Percentiles rank a stretch among this genome's conserved stretches.
phyloP scores from a whole-genome alignment of 2,797 vertebrate genomes.

The Brotogeris chrysoptera region DNA sequence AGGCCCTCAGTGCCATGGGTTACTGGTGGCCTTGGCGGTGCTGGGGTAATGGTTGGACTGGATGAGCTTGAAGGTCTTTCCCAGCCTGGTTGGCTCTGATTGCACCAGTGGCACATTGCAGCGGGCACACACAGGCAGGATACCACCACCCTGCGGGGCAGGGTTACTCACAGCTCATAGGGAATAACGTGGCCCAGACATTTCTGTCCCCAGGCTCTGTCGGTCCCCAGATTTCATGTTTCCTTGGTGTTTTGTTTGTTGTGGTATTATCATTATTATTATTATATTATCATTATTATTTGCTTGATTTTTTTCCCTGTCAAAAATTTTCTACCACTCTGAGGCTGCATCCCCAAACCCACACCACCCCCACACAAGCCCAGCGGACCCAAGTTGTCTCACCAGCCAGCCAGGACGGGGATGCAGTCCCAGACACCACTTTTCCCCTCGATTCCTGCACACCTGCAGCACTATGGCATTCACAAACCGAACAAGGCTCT shows the following conservation, averaged over 20 bases:
- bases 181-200: rapidly evolving
- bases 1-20: background rate
- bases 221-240: background rate
- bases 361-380: background rate
- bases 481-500: background rate
- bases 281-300: background rate
- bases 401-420: background rate
- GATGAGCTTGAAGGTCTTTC: background rate
- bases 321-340: background rate
- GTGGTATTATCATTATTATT: background rate
- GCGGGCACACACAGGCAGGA: conserved; percentile 30
- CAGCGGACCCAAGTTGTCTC: rapidly evolving
- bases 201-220: background rate
- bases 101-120: background rate
- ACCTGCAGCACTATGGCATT: background rate
- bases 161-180: background rate
- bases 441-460: background rate
- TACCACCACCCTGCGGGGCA: conserved; percentile 31
- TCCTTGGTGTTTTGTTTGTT: background rate
- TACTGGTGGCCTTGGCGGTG: background rate
- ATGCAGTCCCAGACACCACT: rapidly evolving
- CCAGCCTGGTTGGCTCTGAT: rapidly evolving
- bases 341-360: background rate
- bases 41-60: background rate
- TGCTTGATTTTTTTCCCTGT: background rate